A percentile compares a stretch with the other conserved stretches of the same genome.
phyloP scores from a whole-genome alignment of 2,888 invertebrate genomes.

The Stenchaetothrips biformis region DNA sequence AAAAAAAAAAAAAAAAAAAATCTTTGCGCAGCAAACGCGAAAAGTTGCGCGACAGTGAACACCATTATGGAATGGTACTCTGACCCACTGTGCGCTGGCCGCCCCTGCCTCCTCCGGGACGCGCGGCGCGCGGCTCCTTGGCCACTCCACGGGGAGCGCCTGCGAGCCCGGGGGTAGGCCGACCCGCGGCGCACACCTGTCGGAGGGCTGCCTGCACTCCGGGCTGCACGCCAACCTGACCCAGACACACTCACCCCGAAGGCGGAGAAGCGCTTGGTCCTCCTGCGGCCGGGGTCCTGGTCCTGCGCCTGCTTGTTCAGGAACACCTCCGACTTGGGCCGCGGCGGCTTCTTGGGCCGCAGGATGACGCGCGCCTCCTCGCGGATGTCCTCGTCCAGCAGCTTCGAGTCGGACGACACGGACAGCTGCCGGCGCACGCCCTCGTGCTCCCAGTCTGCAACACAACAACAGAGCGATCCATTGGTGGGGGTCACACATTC shows the following conservation, averaged over 20 bases:
- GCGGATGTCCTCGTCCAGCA: conserved; percentile 82
- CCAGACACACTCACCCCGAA: conserved; percentile 73
- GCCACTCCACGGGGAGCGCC: too few relatives aligned
- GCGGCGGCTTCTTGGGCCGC: conserved; percentile 84
- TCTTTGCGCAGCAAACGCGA: too few relatives aligned
- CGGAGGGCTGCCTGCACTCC: background rate
- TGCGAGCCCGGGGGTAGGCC: background rate
- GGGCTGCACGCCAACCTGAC: background rate
- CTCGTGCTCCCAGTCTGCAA: conserved; percentile 66
- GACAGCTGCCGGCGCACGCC: conserved; percentile 84
- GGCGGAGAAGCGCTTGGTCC: conserved; percentile 91
- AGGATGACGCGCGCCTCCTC: conserved; percentile 84
- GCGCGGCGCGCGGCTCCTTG: too few relatives aligned
- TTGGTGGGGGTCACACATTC: too few relatives aligned
- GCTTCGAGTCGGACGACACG: conserved; percentile 87
- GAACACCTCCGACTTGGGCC: conserved; percentile 95
- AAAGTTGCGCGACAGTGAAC: too few relatives aligned
- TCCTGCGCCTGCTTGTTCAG: conserved; percentile 63
- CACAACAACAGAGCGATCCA: conserved; percentile 36
- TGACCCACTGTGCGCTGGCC: too few relatives aligned
- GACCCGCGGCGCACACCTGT: background rate
- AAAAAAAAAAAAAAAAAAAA: conserved; percentile 31
- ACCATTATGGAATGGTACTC: too few relatives aligned
- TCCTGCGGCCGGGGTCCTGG: conserved; percentile 47
- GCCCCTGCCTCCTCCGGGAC: too few relatives aligned